Evolutionary conservation across 2,113 vertebrate species (phyloP).

Genomic region (Eudorcas thomsonii): DNA sequence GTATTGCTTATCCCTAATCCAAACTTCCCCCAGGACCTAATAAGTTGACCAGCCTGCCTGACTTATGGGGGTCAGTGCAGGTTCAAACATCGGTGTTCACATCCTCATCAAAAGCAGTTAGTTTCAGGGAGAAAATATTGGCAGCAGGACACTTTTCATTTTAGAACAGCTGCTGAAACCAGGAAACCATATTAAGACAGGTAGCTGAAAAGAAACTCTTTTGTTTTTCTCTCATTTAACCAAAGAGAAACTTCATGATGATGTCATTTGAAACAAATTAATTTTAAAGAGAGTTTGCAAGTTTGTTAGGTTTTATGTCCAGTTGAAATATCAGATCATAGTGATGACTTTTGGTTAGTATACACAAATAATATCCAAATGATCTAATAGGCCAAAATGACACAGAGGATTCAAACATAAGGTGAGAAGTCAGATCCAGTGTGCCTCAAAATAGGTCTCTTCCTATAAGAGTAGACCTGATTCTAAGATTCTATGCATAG

Average conservation of each 20-base stretch:
- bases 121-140: conserved; percentile 28
- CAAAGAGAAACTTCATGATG: neutral
- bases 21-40: conserved; percentile 34
- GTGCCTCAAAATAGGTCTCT: neutral
- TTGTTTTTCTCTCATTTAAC: neutral
- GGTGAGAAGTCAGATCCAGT: neutral
- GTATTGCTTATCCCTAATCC: conserved; percentile 25
- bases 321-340: neutral
- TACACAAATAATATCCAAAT: neutral
- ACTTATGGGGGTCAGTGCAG: neutral
- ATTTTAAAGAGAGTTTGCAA: neutral
- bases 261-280: neutral
- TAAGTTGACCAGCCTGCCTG: neutral
- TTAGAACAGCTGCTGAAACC: neutral
- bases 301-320: neutral
- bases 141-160: neutral
- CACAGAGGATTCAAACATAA: neutral
- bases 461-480: neutral
- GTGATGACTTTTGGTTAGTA: neutral
- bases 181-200: neutral
- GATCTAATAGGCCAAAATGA: neutral
- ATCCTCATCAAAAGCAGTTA: conserved; percentile 2
- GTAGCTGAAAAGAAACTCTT: neutral
- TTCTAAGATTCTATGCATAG: neutral
- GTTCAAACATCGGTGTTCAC: neutral